Conservation (phyloP, 2,797 vertebrate species). For the Enteromius viviparus region DNA sequence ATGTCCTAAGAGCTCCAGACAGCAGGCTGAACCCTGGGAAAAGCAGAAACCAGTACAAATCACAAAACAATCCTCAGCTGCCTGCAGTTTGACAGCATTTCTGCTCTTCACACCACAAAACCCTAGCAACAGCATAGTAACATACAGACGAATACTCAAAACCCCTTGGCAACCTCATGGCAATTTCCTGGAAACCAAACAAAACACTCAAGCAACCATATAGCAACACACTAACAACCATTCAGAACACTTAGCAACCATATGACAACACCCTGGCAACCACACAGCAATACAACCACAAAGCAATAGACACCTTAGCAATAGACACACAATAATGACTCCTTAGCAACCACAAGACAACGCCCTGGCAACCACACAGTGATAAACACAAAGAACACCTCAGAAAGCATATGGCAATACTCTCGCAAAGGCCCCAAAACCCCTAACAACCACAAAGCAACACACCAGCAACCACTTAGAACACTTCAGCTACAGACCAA, state of each 20-base stretch:
- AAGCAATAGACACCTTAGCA: neutral
- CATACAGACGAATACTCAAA: neutral
- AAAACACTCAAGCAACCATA: neutral
- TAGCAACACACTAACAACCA: neutral
- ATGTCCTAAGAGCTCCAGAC: slow-evolving; percentile 50
- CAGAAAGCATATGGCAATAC: neutral
- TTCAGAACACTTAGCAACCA: neutral
- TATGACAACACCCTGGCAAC: neutral
- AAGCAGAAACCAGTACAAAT: slow-evolving; percentile 55
- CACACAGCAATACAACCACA: neutral
- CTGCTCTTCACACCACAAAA: neutral
- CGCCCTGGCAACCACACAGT: neutral
- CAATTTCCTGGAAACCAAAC: neutral
- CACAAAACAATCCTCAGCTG: slow-evolving; percentile 54
- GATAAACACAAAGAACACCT: neutral
- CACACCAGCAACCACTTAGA: neutral
- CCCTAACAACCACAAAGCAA: neutral
- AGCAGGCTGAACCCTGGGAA: slow-evolving; percentile 57
- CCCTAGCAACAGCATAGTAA: slow-evolving; percentile 17
- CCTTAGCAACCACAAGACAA: neutral
- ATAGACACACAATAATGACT: neutral
- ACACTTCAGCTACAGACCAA: neutral
- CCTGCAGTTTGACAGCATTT: slow-evolving; percentile 48
- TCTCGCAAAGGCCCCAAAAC: neutral
- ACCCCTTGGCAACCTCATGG: neutral